A percentile compares a stretch with the other conserved stretches of the same genome.
Evolutionary conservation across 2,888 invertebrate species (phyloP).

Genomic region (Hecatera dysodea): DNA sequence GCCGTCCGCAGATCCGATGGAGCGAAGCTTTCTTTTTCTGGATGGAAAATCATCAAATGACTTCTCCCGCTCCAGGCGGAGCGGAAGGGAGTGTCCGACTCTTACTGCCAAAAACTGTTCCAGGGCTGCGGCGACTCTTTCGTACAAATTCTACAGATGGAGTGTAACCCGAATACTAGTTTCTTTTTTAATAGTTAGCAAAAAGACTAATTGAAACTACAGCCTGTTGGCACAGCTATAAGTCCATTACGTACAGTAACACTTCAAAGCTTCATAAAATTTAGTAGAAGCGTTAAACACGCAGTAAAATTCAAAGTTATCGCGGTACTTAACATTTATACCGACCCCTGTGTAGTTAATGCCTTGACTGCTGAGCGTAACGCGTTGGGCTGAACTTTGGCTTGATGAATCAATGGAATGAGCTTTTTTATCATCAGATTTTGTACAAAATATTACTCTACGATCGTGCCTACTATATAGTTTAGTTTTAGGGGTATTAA

Average conservation of each 20-base stretch:
- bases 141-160: no score
- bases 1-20: no score
- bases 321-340: slow-evolving; percentile 28
- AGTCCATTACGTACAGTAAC: slow-evolving; percentile 3
- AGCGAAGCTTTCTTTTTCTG: no score
- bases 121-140: no score
- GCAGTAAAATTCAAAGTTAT: slow-evolving; percentile 53
- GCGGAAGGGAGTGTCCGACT: no score
- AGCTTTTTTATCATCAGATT: neutral
- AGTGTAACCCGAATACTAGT: no score
- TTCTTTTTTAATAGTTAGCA: neutral
- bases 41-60: no score
- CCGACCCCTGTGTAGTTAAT: slow-evolving; percentile 19
- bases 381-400: slow-evolving; percentile 9
- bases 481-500: no score
- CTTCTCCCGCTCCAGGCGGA: no score
- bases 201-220: neutral
- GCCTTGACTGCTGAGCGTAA: slow-evolving; percentile 25
- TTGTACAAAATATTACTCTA: neutral
- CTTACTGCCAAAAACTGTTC: no score
- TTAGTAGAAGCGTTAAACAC: slow-evolving; percentile 40
- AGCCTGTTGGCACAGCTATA: neutral
- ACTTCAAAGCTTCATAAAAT: slow-evolving; percentile 44
- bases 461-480: no score
- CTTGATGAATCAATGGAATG: slow-evolving; percentile 4